phyloP scores from a whole-genome alignment of 2,797 vertebrate species.

The Manis crassicaudata region DNA sequence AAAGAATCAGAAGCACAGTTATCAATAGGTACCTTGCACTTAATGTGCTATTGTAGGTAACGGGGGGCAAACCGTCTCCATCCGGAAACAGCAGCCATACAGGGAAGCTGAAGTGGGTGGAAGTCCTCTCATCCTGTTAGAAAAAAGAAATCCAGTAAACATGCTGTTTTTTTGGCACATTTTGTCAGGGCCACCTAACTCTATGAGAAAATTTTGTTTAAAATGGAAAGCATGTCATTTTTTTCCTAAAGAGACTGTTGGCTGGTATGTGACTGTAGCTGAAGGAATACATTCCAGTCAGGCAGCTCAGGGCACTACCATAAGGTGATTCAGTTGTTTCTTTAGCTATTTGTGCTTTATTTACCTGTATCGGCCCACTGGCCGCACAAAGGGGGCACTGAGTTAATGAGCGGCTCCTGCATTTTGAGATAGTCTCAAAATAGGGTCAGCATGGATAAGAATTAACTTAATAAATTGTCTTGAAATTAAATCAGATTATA shows the following conservation, averaged over 20 bases:
- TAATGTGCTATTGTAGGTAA: accelerated
- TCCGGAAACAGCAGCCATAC: background rate
- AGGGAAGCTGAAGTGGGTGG: background rate
- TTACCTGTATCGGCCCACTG: accelerated
- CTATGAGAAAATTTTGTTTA: background rate
- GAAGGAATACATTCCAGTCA: accelerated
- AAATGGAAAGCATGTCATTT: background rate
- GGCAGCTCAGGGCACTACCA: background rate
- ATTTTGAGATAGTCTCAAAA: background rate
- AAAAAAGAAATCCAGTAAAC: background rate
- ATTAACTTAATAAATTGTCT: background rate
- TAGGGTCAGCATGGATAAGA: background rate
- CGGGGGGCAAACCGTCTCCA: background rate
- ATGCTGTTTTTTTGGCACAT: too few species aligned
- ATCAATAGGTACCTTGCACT: background rate
- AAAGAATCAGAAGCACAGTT: background rate
- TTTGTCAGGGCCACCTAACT: too few species aligned
- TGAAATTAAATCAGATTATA: background rate
- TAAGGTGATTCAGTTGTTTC: too few species aligned
- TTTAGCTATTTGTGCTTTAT: accelerated
- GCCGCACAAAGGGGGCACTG: background rate
- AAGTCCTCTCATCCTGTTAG: background rate
- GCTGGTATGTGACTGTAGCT: accelerated
- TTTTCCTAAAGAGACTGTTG: too few species aligned
- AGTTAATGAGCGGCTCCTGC: background rate